These are phyloP conservation scores for Micromussa lordhowensis DNA, from an alignment of 92 coral and sea anemone species.

Conservation along the genomic window DNA sequence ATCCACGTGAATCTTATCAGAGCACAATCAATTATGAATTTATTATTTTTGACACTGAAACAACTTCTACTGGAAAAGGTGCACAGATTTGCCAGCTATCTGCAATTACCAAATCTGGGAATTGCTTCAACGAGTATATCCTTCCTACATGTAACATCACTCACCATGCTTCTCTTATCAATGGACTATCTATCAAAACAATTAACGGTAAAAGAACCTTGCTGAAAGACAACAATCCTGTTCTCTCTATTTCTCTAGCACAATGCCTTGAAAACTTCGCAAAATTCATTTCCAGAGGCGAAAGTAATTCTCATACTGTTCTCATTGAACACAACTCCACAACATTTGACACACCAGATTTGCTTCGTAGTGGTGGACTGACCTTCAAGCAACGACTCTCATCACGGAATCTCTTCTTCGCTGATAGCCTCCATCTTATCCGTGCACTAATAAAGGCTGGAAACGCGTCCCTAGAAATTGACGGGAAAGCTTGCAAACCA, in stretches of 20 bases:
- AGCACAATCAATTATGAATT: slow-evolving; percentile 19
- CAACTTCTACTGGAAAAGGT: slow-evolving; percentile 33
- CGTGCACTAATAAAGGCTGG: slow-evolving; percentile 37
- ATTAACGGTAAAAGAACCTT: slow-evolving; percentile 37
- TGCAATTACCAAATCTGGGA: slow-evolving; percentile 26
- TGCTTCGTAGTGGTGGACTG: slow-evolving; percentile 35
- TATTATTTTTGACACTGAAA: slow-evolving; percentile 52
- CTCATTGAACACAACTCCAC: slow-evolving; percentile 52
- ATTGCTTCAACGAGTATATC: slow-evolving; percentile 27
- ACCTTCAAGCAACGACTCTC: slow-evolving; percentile 24
- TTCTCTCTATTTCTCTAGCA: slow-evolving; percentile 20
- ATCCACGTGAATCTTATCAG: not conserved
- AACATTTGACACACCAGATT: slow-evolving; percentile 44
- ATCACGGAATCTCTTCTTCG: slow-evolving; percentile 36
- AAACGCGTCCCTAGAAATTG: slow-evolving; percentile 5
- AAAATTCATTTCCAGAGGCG: slow-evolving; percentile 9
- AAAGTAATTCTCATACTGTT: slow-evolving; percentile 14
- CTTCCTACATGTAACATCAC: slow-evolving; percentile 45
- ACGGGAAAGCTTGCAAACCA: not conserved
- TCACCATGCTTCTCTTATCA: slow-evolving; percentile 47
- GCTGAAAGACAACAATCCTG: slow-evolving; percentile 36
- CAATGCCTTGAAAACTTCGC: slow-evolving; percentile 40
- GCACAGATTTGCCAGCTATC: slow-evolving; percentile 59
- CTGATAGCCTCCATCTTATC: slow-evolving; percentile 53
- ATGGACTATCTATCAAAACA: slow-evolving; percentile 34